Percentiles rank a stretch among this genome's conserved stretches.
These are phyloP conservation scores for Norana najaformis DNA, from an alignment of 2,888 invertebrate species.

Conservation along the genomic window DNA sequence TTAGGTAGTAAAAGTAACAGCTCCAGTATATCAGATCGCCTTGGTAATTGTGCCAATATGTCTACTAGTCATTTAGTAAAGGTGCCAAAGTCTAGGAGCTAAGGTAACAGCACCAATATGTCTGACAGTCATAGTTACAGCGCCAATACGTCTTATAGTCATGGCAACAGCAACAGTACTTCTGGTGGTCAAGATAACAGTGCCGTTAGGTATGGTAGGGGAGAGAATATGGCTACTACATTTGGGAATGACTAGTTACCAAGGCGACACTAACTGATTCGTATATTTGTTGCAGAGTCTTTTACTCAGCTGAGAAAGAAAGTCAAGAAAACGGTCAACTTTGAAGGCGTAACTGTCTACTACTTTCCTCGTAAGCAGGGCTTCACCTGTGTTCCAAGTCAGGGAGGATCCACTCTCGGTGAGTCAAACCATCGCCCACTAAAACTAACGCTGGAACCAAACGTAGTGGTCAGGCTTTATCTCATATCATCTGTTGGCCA, in stretches of 20 bases:
- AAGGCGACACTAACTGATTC: not conserved
- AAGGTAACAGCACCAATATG: not conserved
- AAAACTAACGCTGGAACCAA: not conserved
- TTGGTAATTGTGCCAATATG: too few relatives aligned
- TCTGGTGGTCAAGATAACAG: too few relatives aligned
- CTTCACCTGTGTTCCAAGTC: constrained; percentile 66
- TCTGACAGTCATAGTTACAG: not conserved
- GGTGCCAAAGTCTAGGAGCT: not conserved
- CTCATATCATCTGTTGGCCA: too few relatives aligned
- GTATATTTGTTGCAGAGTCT: not conserved
- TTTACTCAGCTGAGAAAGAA: constrained; percentile 26
- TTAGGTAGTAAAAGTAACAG: too few relatives aligned
- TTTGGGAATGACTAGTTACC: not conserved
- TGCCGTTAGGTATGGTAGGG: not conserved
- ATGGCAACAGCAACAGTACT: not conserved
- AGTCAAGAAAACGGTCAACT: constrained; percentile 78
- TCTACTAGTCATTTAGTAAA: not conserved
- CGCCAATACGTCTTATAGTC: not conserved
- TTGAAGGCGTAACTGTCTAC: constrained; percentile 88
- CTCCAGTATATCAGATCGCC: too few relatives aligned
- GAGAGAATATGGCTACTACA: not conserved
- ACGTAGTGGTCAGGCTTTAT: not conserved
- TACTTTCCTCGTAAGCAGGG: constrained; percentile 84
- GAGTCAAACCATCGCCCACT: constrained; percentile 35
- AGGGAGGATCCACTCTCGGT: constrained; percentile 73